These are phyloP conservation scores for Istiophorus platypterus DNA, from an alignment of 2,113 vertebrate genomes.

Conservation along the genomic window DNA sequence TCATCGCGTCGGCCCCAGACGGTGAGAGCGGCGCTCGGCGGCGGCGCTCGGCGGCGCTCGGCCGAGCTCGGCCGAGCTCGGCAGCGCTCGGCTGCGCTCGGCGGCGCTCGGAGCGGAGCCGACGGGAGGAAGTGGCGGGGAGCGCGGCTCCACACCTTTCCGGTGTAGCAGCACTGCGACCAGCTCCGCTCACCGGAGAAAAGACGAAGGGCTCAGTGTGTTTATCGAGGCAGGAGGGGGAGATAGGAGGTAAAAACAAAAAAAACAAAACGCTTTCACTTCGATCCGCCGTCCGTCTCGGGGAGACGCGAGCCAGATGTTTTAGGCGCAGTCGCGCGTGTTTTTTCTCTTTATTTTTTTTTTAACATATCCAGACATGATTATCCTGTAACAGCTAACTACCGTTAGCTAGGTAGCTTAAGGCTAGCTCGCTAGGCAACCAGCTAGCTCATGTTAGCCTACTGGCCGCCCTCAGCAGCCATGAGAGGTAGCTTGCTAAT, in stretches of 20 bases:
- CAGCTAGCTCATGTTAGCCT: conserved; percentile 70
- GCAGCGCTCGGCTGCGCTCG: conserved; percentile 33
- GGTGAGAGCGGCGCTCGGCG: conserved; percentile 1
- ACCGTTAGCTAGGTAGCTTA: conserved; percentile 65
- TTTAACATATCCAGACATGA: background rate
- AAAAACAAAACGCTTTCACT: conserved; percentile 18
- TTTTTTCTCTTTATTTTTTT: no score
- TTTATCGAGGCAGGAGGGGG: conserved; percentile 53
- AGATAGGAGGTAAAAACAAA: conserved; percentile 74
- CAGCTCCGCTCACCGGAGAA: conserved; percentile 75
- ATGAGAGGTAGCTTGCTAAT: conserved; percentile 70
- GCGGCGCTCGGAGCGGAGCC: conserved; percentile 61
- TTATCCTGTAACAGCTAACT: conserved; percentile 63
- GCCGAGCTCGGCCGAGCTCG: conserved; percentile 33
- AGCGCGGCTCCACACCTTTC: conserved; percentile 87
- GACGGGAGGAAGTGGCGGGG: conserved; percentile 81
- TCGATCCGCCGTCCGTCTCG: background rate
- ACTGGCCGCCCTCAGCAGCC: conserved; percentile 70
- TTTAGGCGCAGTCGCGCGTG: background rate
- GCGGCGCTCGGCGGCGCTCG: conserved; percentile 33
- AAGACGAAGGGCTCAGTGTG: conserved; percentile 67
- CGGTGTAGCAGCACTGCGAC: conserved; percentile 80
- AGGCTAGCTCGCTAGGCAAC: conserved; percentile 56
- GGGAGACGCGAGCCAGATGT: background rate
- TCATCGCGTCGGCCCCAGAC: conserved; percentile 16